Base-by-base conservation (phyloP, 2,797 vertebrate genomes). In the Phrynocephalus vlangalii region DNA sequence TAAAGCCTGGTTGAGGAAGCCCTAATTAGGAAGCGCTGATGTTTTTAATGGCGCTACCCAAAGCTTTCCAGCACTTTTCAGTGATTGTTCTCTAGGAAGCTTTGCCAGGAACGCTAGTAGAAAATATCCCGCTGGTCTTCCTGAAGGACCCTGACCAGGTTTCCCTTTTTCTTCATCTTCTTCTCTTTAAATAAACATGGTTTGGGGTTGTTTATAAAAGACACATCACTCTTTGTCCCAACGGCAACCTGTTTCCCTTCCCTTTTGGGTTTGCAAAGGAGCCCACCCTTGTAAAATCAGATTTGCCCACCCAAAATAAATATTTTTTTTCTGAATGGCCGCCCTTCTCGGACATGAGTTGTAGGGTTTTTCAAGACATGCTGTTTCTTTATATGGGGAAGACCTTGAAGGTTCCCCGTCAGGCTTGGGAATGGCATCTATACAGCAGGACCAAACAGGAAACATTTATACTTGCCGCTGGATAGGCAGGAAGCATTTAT, bases 181-280 rank as follows among this genome's bases (percentile, higher is more conserved):
- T 48, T 30, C n/a, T 77, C 33, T 86, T 79, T 63, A n/a, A 44
- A 80, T 84, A 78, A 88, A 85, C 78, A 81, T n/a, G 1, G 75
- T n/a, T 38, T n/a, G 13, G 44, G 2, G 30, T 81, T 88, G 83
- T 88, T 88, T 88, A 85, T 85, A 85, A 68, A 81, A 67, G 3
- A 22, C 70, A 75, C 80, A 80, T 75, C 33, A 44, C 82, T 75
- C 81, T 84, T 81, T 88, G 87, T 81, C 56, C 28, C 84, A 52
- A 52, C 60, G 67, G 75, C 87, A 88, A 85, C 85, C 77, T 85
- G 87, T 88, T 88, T 88, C 87, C 83, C 75, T 81, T 88, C 24
- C 10, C 77, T 38, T 84, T 33, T 2, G 22, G 38, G 82, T 15
- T 73, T 28, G 16, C 15, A 8, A 56, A 56, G 26, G 22, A 66